These are phyloP conservation scores for Lochmaea capreae DNA, from an alignment of 2,888 invertebrate species.

Conservation along the genomic window DNA sequence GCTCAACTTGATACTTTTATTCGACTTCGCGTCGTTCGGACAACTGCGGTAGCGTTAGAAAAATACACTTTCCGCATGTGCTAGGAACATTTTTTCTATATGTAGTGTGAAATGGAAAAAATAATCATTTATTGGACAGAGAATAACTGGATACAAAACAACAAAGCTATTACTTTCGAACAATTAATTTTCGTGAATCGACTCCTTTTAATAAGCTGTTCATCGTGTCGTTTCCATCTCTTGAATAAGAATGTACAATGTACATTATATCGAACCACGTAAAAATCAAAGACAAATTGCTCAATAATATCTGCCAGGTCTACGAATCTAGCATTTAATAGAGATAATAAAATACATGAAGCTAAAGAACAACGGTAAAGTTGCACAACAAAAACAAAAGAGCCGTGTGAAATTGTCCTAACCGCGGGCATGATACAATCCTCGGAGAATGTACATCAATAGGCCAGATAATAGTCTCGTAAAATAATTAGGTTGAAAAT, in stretches of 20 bases:
- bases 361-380: conserved; percentile 44
- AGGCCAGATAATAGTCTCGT: conserved; percentile 9
- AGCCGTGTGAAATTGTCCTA: conserved; percentile 45
- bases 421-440: conserved; percentile 40
- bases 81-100: too few relatives aligned
- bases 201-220: conserved; percentile 16
- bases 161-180: too few relatives aligned
- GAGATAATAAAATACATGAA: conserved; percentile 46
- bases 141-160: too few relatives aligned
- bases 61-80: too few relatives aligned
- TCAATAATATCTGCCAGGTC: conserved; percentile 41
- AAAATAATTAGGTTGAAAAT: not conserved
- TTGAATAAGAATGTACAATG: conserved; percentile 18
- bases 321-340: conserved; percentile 44
- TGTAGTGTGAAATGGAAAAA: not conserved
- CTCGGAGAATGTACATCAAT: conserved; percentile 31
- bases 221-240: conserved; percentile 5
- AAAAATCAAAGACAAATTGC: conserved; percentile 42
- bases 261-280: conserved; percentile 8
- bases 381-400: conserved; percentile 44
- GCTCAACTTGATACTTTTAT: too few relatives aligned
- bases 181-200: conserved; percentile 3
- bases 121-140: not conserved
- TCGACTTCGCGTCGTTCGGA: too few relatives aligned
- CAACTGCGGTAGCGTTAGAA: too few relatives aligned